Evolutionary conservation across 2,113 vertebrate genomes (phyloP).

Genomic region (Coreoperca whiteheadi): DNA sequence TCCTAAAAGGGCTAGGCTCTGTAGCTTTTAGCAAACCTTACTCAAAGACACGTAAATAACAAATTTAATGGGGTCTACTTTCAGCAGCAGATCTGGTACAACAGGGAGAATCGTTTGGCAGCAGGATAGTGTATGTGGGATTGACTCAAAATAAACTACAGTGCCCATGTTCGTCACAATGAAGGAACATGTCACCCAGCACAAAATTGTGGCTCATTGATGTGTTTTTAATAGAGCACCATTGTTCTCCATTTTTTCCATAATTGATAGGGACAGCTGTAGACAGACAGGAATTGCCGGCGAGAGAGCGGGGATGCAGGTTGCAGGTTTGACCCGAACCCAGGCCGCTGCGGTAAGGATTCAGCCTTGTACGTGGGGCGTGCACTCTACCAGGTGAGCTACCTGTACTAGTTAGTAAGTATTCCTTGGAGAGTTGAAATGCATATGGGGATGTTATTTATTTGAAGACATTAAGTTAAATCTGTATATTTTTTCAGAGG

Average conservation of each 20-base stretch:
- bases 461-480: not conserved
- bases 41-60: not conserved
- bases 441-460: no score
- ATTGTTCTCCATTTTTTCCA: no score
- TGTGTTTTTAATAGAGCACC: not conserved
- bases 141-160: not conserved
- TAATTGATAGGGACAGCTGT: no score
- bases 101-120: not conserved
- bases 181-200: not conserved
- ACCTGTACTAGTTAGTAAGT: no score
- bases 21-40: not conserved
- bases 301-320: no score
- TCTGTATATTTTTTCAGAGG: not conserved
- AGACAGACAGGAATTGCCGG: no score
- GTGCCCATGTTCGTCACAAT: not conserved
- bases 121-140: not conserved
- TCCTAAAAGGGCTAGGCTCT: not conserved
- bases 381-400: no score
- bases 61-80: not conserved
- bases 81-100: not conserved
- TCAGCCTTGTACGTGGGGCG: no score
- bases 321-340: no score
- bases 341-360: no score
- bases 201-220: not conserved
- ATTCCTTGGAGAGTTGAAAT: no score